phyloP scores from a whole-genome alignment of 2,888 invertebrate species.

The Laspeyria flexula region DNA sequence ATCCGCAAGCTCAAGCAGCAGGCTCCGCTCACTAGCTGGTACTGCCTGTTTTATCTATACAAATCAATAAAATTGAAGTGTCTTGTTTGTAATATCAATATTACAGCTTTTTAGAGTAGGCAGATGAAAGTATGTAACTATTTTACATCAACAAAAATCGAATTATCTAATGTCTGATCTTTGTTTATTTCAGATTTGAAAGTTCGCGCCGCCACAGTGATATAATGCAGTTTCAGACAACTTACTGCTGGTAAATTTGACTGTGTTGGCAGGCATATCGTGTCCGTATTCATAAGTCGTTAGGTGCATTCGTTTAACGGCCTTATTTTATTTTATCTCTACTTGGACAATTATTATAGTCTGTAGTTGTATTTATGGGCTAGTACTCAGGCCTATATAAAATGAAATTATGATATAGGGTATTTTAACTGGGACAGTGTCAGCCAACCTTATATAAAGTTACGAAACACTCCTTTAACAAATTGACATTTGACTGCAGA shows the following conservation, averaged over 20 bases:
- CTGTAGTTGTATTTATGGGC: conserved; percentile 32
- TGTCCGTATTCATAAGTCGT: conserved; percentile 69
- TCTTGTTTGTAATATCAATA: too few relatives aligned
- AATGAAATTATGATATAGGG: conserved; percentile 27
- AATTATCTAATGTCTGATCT: too few relatives aligned
- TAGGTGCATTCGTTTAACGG: conserved; percentile 76
- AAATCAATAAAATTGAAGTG: too few relatives aligned
- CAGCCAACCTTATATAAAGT: not conserved
- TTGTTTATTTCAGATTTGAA: conserved; percentile 73
- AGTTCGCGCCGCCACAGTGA: conserved; percentile 63
- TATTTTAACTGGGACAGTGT: not conserved
- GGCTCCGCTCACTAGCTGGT: conserved; percentile 86
- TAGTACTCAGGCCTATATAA: conserved; percentile 22
- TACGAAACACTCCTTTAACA: not conserved
- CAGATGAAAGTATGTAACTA: too few relatives aligned
- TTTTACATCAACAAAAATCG: too few relatives aligned
- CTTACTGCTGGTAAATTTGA: conserved; percentile 80
- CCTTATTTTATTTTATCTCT: conserved; percentile 46
- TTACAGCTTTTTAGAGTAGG: too few relatives aligned
- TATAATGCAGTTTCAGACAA: conserved; percentile 70
- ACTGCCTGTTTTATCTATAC: too few relatives aligned
- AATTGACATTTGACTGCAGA: too few relatives aligned
- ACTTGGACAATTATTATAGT: conserved; percentile 29
- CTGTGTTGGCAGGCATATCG: conserved; percentile 77
- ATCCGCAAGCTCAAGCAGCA: conserved; percentile 94